Percentiles rank a stretch among this genome's conserved stretches.
These are phyloP conservation scores for Zygogramma bicolorata DNA, from an alignment of 2,888 invertebrate species.

Conservation along the genomic window DNA sequence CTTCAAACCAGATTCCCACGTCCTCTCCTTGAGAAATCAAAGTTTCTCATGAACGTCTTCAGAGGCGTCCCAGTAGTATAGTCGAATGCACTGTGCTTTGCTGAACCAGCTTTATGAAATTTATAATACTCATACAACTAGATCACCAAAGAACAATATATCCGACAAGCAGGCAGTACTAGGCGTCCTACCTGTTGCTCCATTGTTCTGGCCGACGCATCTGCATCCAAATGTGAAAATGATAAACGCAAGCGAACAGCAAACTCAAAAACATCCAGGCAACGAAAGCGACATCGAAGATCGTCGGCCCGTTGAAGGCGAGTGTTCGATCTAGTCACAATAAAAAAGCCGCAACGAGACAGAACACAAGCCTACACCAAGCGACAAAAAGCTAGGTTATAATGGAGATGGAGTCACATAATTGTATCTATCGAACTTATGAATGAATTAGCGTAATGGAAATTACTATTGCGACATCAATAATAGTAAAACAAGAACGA, in stretches of 20 bases:
- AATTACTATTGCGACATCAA: not conserved
- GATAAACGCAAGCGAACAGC: conserved; percentile 2
- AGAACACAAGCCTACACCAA: conserved; percentile 63
- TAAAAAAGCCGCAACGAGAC: conserved; percentile 57
- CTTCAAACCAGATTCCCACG: conserved; percentile 66
- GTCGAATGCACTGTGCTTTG: conserved; percentile 67
- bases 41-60: not conserved
- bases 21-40: not conserved
- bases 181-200: conserved; percentile 36
- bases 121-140: conserved; percentile 66
- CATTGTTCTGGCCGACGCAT: not conserved
- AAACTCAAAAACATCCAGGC: conserved; percentile 15
- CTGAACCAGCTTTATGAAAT: conserved; percentile 68
- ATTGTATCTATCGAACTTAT: not conserved
- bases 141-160: conserved; percentile 68
- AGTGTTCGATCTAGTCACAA: conserved; percentile 67
- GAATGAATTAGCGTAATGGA: not conserved
- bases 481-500: not conserved
- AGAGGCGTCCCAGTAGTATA: conserved; percentile 53
- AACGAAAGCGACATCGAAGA: conserved; percentile 39
- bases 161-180: conserved; percentile 54
- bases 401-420: not conserved
- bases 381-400: conserved; percentile 48
- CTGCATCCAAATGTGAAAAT: not conserved
- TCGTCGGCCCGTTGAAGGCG: conserved; percentile 60